A percentile compares a stretch with the other conserved stretches of the same genome.
Evolutionary conservation across 2,113 vertebrate genomes (phyloP).

Genomic region (Grallaria varia): DNA sequence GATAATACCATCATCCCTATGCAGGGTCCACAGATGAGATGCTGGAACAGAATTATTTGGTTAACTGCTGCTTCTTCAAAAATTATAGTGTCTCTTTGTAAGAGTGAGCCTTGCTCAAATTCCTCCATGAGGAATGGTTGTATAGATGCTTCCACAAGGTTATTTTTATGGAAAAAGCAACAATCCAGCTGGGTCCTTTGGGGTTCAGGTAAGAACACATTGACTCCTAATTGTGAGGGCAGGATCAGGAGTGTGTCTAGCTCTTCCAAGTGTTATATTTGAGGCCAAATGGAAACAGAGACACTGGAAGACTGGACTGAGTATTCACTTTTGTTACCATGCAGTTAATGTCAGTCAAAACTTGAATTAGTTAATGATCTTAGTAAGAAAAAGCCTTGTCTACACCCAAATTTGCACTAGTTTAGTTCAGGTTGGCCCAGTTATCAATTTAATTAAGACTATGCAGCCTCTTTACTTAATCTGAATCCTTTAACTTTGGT

Average conservation of each 20-base stretch:
- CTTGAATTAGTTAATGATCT: neutral
- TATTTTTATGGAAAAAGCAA: neutral
- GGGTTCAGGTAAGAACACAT: neutral
- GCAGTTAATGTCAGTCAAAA: neutral
- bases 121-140: neutral
- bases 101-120: neutral
- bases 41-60: conserved; percentile 3
- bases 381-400: neutral
- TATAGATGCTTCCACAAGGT: neutral
- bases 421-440: conserved; percentile 27
- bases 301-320: neutral
- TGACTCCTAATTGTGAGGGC: neutral
- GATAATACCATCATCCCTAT: conserved; percentile 53
- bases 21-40: neutral
- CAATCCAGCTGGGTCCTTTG: neutral
- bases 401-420: neutral
- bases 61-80: conserved; percentile 32
- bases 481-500: neutral
- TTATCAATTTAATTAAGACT: conserved; percentile 41
- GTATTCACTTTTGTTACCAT: neutral
- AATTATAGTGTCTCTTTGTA: neutral
- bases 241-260: neutral
- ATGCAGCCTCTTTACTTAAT: neutral
- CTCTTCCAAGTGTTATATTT: neutral
- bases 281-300: neutral